A percentile compares a stretch with the other conserved stretches of the same genome.
Conservation (phyloP, 2,797 vertebrate species). For the Lagodon rhomboides region DNA sequence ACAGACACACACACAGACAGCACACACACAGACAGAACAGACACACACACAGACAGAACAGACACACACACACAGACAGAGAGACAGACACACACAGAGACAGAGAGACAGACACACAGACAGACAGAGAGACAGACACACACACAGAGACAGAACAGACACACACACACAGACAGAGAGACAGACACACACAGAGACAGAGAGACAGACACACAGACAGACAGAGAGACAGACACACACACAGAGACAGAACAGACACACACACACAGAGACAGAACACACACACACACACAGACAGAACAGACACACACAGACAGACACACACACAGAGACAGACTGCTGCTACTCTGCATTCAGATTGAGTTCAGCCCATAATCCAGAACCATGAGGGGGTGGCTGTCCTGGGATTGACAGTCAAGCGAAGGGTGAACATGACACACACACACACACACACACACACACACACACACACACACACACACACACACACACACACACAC, state of each 20-base stretch:
- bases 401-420: conserved; percentile 69
- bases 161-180: conserved; percentile 15
- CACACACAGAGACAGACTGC: conserved; percentile 10
- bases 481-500: too few species aligned
- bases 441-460: conserved; percentile 1
- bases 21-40: conserved; percentile 1
- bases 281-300: too few species aligned
- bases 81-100: conserved; percentile 9
- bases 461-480: neutral
- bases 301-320: too few species aligned
- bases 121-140: too few species aligned
- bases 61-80: conserved; percentile 14
- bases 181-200: conserved; percentile 13
- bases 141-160: conserved; percentile 10
- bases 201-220: too few species aligned
- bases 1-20: conserved; percentile 16
- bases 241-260: conserved; percentile 42
- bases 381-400: conserved; percentile 51
- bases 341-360: conserved; percentile 69
- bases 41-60: conserved; percentile 15
- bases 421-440: conserved; percentile 56
- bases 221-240: too few species aligned
- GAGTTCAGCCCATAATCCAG: conserved; percentile 77
- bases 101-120: too few species aligned
- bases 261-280: too few species aligned